Evolutionary conservation across 2,797 vertebrate genomes (phyloP).

Genomic region (Alfaro cultratus): DNA sequence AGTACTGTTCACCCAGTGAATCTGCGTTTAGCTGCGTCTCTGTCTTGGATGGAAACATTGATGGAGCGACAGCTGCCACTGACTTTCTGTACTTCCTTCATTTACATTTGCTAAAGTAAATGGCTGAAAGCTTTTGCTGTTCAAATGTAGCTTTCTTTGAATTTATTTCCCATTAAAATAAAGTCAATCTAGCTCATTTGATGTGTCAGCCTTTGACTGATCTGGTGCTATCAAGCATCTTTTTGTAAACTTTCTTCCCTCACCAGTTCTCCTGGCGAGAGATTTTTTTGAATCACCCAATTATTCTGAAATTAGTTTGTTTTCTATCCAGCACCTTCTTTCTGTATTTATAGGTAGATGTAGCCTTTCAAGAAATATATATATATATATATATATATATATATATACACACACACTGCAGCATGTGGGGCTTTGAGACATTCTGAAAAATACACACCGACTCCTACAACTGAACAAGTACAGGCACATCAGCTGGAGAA

Average conservation of each 20-base stretch:
- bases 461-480: constrained; percentile 44
- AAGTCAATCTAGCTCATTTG: not conserved
- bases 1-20: not conserved
- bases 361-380: not conserved
- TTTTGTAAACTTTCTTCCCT: not conserved
- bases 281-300: not conserved
- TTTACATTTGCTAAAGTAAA: not conserved
- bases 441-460: constrained; percentile 25
- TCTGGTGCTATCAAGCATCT: not conserved
- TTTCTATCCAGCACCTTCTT: constrained; percentile 46
- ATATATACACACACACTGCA: constrained; percentile 33
- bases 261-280: not conserved
- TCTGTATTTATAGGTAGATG: constrained; percentile 53
- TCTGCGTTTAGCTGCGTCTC: not conserved
- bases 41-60: not conserved
- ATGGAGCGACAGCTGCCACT: not conserved
- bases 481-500: constrained; percentile 37
- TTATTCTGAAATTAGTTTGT: constrained; percentile 6
- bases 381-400: too few relatives aligned
- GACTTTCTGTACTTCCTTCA: not conserved
- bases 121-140: not conserved
- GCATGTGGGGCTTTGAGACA: constrained; percentile 19
- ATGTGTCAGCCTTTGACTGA: not conserved
- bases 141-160: not conserved
- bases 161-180: not conserved